Evolutionary conservation across 2,113 vertebrate genomes (phyloP), one percentile per base, ranked within the genome.

Genomic region (Scalopus aquaticus): DNA sequence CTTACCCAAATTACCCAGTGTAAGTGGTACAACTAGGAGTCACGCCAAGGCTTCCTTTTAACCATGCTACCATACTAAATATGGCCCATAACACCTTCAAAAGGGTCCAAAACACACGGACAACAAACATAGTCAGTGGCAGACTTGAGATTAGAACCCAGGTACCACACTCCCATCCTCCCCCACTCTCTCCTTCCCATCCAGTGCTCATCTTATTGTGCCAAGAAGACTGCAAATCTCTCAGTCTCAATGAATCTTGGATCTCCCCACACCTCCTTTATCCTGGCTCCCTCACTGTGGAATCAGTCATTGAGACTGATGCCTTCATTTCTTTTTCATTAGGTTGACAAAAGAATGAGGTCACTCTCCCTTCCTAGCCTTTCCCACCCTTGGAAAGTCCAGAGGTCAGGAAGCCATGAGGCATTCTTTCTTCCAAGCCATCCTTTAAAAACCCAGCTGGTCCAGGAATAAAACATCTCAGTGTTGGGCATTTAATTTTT

Each of bases 291-390:
- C 67, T 90, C 12, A 1, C 92, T 30, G 6, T 1, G 2, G n/a
- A 74, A n/a, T 87, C 65, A 84, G 30, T 30, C 81, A 51, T 39
- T 70, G 80, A 72, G 46, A 93, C 74, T 4, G 64, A 94, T 42
- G 60, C 42, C 44, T 93, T 96, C 65, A 42, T 80, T 94, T 92
- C 89, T 89, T 96, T 95, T 95, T 90, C 93, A 96, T 95, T 84
- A 93, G 90, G 72, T 11, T 91, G 93, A 96, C 76, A 91, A 89
- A 90, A 88, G 69, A 76, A 24, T n/a, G 20, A 91, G 49, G 95
- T 73, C 65, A 9, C 54, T 26, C 62, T 86, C 44, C 35, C 85
- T 94, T 92, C 87, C 7, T 49, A 32, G 1, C 51, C 72, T 93
- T 80, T 88, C 28, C 49, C 83, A 84, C 80, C 74, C 90, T 78